Percentiles rank a stretch among this genome's conserved stretches.
phyloP scores from a whole-genome alignment of 2,113 vertebrate genomes.

The Cardinalis cardinalis region DNA sequence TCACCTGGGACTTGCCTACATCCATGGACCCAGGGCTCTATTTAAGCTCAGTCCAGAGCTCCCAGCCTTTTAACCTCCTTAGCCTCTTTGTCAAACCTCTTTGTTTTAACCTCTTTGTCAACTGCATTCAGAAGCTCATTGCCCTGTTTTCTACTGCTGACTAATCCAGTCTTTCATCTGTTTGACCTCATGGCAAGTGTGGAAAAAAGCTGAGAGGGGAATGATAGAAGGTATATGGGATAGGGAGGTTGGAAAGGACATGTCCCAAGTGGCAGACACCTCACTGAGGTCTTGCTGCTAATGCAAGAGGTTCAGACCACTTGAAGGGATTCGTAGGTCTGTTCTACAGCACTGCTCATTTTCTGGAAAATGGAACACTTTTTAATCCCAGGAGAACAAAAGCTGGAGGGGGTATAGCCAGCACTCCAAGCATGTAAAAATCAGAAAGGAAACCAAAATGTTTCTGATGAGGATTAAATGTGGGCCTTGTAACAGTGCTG shows the following conservation, averaged over 20 bases:
- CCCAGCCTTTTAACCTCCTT: background rate
- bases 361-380: background rate
- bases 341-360: background rate
- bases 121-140: background rate
- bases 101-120: background rate
- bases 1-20: background rate
- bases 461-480: conserved; percentile 60
- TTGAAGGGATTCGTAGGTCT: background rate
- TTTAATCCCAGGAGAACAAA: conserved; percentile 18
- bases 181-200: background rate
- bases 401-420: background rate
- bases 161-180: background rate
- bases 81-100: background rate
- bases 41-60: background rate
- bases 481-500: conserved; percentile 43
- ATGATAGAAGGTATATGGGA: background rate
- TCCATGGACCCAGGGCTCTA: background rate
- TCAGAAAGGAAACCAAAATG: conserved; percentile 52
- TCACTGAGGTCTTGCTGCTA: background rate
- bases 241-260: background rate
- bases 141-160: background rate
- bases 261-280: background rate
- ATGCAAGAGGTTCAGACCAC: background rate
- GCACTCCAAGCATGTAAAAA: conserved; percentile 31
- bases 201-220: conserved; percentile 3